These are phyloP conservation scores for Octonoba sinensis DNA, from an alignment of 2,888 invertebrate genomes.

Conservation along the genomic window DNA sequence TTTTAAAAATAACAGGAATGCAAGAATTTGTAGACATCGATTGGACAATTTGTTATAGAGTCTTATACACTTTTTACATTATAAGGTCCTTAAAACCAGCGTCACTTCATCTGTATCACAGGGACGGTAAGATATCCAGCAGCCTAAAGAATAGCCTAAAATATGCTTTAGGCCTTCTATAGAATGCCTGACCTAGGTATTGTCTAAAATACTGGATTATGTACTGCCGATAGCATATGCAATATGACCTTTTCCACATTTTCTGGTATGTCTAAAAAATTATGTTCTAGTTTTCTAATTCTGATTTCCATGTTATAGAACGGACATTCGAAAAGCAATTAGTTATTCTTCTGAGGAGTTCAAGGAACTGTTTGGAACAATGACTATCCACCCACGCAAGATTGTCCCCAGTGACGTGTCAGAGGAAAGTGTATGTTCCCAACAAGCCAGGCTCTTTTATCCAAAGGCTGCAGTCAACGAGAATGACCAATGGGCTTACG, in stretches of 20 bases:
- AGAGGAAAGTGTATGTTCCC: conserved; percentile 65
- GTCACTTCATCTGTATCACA: too few species aligned
- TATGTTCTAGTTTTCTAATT: not conserved
- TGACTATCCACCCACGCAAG: conserved; percentile 63
- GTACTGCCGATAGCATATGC: too few species aligned
- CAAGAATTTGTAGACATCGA: too few species aligned
- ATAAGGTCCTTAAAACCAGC: too few species aligned
- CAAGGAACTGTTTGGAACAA: conserved; percentile 64
- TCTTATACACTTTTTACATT: too few species aligned
- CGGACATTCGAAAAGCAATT: conserved; percentile 52
- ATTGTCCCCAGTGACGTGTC: conserved; percentile 57
- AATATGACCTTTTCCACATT: not conserved
- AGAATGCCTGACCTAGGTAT: too few species aligned
- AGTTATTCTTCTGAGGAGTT: conserved; percentile 58
- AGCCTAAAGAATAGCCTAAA: too few species aligned
- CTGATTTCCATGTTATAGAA: conserved; percentile 4
- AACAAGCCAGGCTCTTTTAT: conserved; percentile 59
- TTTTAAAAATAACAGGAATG: too few species aligned
- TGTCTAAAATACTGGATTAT: too few species aligned
- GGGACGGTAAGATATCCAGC: too few species aligned
- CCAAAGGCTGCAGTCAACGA: conserved; percentile 66
- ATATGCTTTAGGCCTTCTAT: too few species aligned
- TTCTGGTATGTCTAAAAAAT: not conserved
- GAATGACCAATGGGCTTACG: conserved; percentile 66
- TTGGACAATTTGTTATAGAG: too few species aligned